Evolutionary conservation across 2,888 invertebrate genomes (phyloP), one percentile per base, ranked within the genome.

Genomic region (Caenorhabditis auriculariae): DNA sequence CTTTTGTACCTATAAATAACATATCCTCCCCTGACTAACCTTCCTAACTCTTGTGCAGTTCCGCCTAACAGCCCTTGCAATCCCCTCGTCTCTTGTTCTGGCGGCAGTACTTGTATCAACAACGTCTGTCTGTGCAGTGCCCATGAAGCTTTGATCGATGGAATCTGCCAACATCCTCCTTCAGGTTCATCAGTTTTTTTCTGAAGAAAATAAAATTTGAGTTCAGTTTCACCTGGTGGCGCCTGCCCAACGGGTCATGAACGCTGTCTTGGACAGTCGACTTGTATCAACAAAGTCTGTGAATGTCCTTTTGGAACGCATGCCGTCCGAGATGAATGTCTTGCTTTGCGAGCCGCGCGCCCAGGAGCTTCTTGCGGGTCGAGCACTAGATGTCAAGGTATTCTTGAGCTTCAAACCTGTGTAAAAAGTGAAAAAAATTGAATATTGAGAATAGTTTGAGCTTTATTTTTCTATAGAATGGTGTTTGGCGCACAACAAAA

Each of bases 41-140:
- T 48, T 59, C 27, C n/a, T n/a, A n/a, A n/a, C n/a, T n/a, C n/a
- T n/a, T n/a, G n/a, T n/a, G n/a, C 56, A 78, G 80, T 80, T 4
- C 78, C 75, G 19, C 78, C 78, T 27, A 70, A 66, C 39, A 73
- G 73, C 12, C 62, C 72, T 0, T 78, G 78, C 52, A 60, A 59
- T 17, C 60, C 54, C 0, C 46, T 49, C 5, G 61, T 57, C 1
- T 47, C 45, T 21, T 73, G 73, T 45, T 61, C 64, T 12, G 71
- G 66, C 12, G 63, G 66, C 42, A 54, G 58, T 24, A 45, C 54
- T n/a, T 74, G 74, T 42, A 35, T 67, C 39, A 38, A 29, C 1
- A 58, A 66, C 23, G 46, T 52, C 43, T 79, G 79, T 57, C 43
- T 55, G 12, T 79, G 79, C 48, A 54, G 69, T 4, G 17, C 60